These are phyloP conservation scores for Enteromius thamalakanensis DNA, from an alignment of 2,797 vertebrate genomes.

Conservation along the genomic window DNA sequence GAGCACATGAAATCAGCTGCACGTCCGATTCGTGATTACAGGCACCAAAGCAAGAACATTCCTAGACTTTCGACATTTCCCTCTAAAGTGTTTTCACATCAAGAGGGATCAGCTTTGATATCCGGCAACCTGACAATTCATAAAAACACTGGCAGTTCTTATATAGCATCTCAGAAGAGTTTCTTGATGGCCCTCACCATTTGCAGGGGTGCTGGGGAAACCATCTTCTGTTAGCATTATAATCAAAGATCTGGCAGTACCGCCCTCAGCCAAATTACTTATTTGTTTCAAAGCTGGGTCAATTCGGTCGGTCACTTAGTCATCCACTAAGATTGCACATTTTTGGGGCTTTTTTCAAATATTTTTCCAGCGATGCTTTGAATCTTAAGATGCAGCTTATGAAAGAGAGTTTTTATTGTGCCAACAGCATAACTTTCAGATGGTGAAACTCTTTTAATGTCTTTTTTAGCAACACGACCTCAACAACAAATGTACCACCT, in stretches of 20 bases:
- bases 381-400: background rate
- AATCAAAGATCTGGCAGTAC: conserved; percentile 2
- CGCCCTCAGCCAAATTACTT: background rate
- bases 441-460: background rate
- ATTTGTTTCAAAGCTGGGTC: background rate
- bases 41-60: conserved; percentile 15
- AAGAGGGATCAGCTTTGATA: conserved; percentile 33
- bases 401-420: background rate
- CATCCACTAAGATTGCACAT: background rate
- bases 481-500: background rate
- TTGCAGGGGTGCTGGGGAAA: background rate
- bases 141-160: conserved; percentile 27
- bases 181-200: conserved; percentile 11
- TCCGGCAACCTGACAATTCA: conserved; percentile 24
- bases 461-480: background rate
- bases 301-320: background rate
- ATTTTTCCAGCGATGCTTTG: background rate
- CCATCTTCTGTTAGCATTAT: conserved; percentile 3
- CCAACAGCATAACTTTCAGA: background rate
- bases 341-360: background rate
- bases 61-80: conserved; percentile 25
- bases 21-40: conserved; percentile 6
- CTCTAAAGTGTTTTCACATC: conserved; percentile 11
- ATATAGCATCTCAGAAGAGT: conserved; percentile 21
- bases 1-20: conserved; percentile 18